Evolutionary conservation across 2,113 vertebrate species (phyloP).

Genomic region (Actinemys pallida): DNA sequence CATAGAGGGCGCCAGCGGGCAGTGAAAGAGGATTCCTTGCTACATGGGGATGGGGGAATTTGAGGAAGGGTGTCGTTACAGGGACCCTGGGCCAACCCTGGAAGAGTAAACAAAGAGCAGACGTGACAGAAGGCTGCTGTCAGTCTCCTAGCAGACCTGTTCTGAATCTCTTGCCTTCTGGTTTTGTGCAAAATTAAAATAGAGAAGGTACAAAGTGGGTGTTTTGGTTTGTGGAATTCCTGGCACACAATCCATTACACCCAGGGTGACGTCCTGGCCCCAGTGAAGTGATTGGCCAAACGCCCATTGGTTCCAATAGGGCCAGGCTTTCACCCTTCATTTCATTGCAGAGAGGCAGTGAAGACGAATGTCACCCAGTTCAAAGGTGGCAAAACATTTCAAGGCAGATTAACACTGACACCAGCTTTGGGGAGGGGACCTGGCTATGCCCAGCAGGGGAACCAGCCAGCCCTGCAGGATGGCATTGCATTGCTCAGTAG

Average conservation of each 20-base stretch:
- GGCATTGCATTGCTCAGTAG: no score
- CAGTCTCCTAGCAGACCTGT: neutral
- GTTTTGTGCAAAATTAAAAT: neutral
- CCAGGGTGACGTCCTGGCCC: no score
- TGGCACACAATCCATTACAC: neutral
- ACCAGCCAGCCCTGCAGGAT: no score
- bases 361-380: no score
- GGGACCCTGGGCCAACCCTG: neutral
- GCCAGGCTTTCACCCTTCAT: no score
- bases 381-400: no score
- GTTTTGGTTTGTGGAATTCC: neutral
- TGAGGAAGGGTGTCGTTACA: neutral
- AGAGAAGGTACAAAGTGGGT: neutral
- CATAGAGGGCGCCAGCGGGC: neutral
- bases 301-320: no score
- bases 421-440: no score
- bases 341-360: no score
- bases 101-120: neutral
- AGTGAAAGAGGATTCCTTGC: neutral
- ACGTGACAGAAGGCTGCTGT: neutral
- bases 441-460: no score
- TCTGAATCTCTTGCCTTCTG: neutral
- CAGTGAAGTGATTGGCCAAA: no score
- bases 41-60: neutral
- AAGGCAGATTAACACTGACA: no score